Evolutionary conservation across 2,797 vertebrate species (phyloP), one percentile per base, ranked within the genome.

Genomic region (Miichthys miiuy): DNA sequence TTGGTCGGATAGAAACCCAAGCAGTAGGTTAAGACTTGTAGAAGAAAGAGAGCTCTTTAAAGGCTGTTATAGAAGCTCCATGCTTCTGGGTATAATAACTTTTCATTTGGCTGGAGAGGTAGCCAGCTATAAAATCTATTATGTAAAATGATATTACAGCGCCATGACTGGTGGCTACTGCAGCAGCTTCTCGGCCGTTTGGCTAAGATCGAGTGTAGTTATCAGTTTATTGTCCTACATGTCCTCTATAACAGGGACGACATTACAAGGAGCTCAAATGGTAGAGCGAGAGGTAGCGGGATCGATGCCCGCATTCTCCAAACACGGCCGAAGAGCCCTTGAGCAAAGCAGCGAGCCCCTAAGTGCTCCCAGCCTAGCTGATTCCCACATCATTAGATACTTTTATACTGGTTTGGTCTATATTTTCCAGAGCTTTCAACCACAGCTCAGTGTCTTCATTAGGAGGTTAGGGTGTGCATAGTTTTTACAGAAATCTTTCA

Each of bases 1-100:
- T 42, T 52, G 60, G 69, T 61, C 68, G 68, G 58, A 77, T 34
- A 13, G 82, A 91, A 90, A 90, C 72, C 79, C 54, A 77, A 88
- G 79, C 70, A 65, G 65, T 1, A 44, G 66, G 73, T 72, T 52
- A 64, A 76, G 80, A 82, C 55, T 54, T 25, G 69, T 17, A 50
- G 68, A 69, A 80, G 75, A 85, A 79, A 65, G 60, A 21, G 56
- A 74, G 68, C 66, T 79, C 71, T 83, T 83, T 62, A 75, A 68
- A 51, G 20, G 69, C 52, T 74, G 76, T 83, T 67, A 67, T 69
- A 47, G 79, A 67, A 17, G 60, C 48, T 52, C 21, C 47, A 46
- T 51, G 68, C 73, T 80, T 51, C 73, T 54, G 77, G 82, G 77
- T 44, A 64, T 38, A 74, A 80, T 72, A 76, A 83, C 75, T n/a